Evolutionary conservation across 2,113 vertebrate genomes (phyloP).

Genomic region (Monopterus albus): DNA sequence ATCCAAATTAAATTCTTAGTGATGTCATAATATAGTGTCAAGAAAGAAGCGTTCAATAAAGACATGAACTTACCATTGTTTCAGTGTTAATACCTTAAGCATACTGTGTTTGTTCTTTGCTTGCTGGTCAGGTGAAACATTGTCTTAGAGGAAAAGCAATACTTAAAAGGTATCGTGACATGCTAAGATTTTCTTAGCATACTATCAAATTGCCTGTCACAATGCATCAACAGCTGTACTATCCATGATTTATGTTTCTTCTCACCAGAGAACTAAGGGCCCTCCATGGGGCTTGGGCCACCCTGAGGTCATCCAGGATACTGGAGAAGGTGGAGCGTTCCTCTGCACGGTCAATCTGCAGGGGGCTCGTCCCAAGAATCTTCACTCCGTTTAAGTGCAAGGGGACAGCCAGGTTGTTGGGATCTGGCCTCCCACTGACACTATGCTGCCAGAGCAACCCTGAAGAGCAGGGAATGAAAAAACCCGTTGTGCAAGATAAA

Average conservation of each 20-base stretch:
- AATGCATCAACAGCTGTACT: background rate
- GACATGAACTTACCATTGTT: too few relatives aligned
- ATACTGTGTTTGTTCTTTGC: too few relatives aligned
- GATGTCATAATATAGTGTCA: too few relatives aligned
- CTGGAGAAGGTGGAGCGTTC: slow-evolving; percentile 92
- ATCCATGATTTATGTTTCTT: slow-evolving; percentile 13
- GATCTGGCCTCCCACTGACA: slow-evolving; percentile 96
- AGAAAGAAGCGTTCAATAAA: too few relatives aligned
- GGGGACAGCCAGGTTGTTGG: slow-evolving; percentile 92
- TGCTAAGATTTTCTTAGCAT: background rate
- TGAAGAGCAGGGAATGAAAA: slow-evolving; percentile 54
- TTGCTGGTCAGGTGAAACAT: background rate
- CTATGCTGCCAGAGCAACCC: slow-evolving; percentile 91
- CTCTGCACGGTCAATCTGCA: slow-evolving; percentile 91
- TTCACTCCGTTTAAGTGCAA: slow-evolving; percentile 88
- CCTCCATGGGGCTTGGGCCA: slow-evolving; percentile 93
- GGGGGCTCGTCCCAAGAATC: slow-evolving; percentile 91
- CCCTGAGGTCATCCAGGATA: slow-evolving; percentile 88
- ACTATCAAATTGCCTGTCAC: background rate
- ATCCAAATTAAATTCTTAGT: too few relatives aligned
- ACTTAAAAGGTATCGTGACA: too few relatives aligned
- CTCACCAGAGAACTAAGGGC: slow-evolving; percentile 90
- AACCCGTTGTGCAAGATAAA: background rate
- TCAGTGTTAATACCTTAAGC: too few relatives aligned
- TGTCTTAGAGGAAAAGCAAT: too few relatives aligned